Conservation (phyloP, 1,140 invertebrate species). For the Scaptomyza graminum region DNA sequence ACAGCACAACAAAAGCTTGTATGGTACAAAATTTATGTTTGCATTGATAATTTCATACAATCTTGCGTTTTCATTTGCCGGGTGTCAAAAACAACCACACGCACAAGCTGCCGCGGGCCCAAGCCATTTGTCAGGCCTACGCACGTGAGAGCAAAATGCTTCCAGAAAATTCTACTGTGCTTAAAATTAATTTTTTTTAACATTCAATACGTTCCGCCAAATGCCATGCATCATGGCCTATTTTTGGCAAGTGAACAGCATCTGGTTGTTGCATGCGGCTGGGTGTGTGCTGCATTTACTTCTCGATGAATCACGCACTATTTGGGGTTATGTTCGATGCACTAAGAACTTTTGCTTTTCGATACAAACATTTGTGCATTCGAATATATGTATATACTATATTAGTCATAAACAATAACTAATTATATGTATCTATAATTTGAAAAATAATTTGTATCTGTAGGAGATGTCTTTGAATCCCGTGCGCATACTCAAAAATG, state of each 20-base stretch:
- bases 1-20: slow-evolving; percentile 20
- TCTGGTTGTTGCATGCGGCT: slow-evolving; percentile 20
- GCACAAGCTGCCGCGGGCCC: slow-evolving; percentile 19
- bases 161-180: slow-evolving; percentile 45
- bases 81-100: slow-evolving; percentile 59
- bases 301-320: slow-evolving; percentile 51
- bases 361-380: slow-evolving; percentile 26
- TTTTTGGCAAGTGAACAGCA: slow-evolving; percentile 2
- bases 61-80: slow-evolving; percentile 68
- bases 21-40: slow-evolving; percentile 33
- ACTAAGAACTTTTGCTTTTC: slow-evolving; percentile 10
- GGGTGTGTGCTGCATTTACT: slow-evolving; percentile 30
- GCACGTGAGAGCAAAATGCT: slow-evolving; percentile 51
- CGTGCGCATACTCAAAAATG: slow-evolving; percentile 95
- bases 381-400: background rate
- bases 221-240: background rate
- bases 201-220: background rate
- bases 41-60: slow-evolving; percentile 62
- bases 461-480: slow-evolving; percentile 95
- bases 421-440: slow-evolving; percentile 11
- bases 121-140: slow-evolving; percentile 43
- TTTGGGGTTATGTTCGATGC: slow-evolving; percentile 47
- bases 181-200: slow-evolving; percentile 5
- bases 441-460: slow-evolving; percentile 17
- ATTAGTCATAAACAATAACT: slow-evolving; percentile 23